Evolutionary conservation across 2,888 invertebrate species (phyloP).

Genomic region (Oligia strigilis): DNA sequence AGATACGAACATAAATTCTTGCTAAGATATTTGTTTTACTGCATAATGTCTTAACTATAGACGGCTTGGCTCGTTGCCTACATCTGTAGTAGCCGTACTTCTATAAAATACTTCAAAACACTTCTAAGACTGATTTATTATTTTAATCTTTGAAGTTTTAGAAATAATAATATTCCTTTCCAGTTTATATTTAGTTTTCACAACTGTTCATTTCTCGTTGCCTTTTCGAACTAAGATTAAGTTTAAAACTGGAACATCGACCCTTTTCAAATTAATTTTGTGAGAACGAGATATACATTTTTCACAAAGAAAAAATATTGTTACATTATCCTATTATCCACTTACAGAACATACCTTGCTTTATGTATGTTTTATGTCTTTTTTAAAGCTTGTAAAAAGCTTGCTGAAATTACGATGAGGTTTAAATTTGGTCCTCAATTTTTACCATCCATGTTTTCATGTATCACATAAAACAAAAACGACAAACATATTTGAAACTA

Average conservation of each 20-base stretch:
- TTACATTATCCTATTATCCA: background rate
- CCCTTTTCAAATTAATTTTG: background rate
- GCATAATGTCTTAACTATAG: constrained; percentile 52
- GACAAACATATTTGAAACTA: background rate
- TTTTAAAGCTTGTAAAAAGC: background rate
- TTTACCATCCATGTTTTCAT: background rate
- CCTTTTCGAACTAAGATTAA: constrained; percentile 15
- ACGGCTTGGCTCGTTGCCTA: constrained; percentile 54
- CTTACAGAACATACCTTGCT: background rate
- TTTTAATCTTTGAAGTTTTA: constrained; percentile 21
- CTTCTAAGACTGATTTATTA: constrained; percentile 42
- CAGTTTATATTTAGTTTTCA: background rate
- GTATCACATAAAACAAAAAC: too few relatives aligned
- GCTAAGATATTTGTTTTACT: constrained; percentile 53
- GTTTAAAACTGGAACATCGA: constrained; percentile 26
- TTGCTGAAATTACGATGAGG: too few relatives aligned
- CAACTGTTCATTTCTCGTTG: constrained; percentile 23
- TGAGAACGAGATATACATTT: background rate
- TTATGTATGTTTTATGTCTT: background rate
- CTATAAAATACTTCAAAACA: constrained; percentile 35
- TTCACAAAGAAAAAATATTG: background rate
- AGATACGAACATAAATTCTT: constrained; percentile 41
- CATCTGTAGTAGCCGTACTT: constrained; percentile 16
- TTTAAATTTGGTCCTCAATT: background rate
- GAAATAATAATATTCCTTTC: constrained; percentile 2